phyloP scores from a whole-genome alignment of 2,113 vertebrate genomes.

The Empidonax alnorum region DNA sequence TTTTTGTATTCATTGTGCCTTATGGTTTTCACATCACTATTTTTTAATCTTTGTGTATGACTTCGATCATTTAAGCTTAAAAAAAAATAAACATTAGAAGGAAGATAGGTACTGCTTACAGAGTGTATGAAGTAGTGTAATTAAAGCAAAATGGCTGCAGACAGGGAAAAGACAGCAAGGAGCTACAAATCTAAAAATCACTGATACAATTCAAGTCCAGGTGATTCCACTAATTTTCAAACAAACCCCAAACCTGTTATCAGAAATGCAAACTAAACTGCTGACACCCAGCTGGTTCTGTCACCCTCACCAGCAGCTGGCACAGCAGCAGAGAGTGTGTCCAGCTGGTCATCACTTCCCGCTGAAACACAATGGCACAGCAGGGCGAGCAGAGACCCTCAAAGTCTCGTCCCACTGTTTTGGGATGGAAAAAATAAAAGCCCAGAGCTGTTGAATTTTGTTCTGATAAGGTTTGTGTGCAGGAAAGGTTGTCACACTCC shows the following conservation, averaged over 20 bases:
- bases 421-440: accelerated
- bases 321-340: background rate
- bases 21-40: background rate
- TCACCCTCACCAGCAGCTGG: accelerated
- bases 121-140: accelerated
- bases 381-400: background rate
- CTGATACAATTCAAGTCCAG: background rate
- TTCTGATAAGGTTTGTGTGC: accelerated
- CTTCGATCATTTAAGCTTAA: background rate
- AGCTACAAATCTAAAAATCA: background rate
- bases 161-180: background rate
- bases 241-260: background rate
- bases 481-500: background rate
- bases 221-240: background rate
- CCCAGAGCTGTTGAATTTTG: background rate
- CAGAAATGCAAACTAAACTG: background rate
- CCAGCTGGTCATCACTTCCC: accelerated
- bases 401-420: background rate
- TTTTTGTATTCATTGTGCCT: background rate
- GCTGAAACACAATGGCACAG: accelerated
- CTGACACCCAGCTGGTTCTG: background rate
- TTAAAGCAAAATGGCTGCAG: background rate
- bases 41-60: background rate
- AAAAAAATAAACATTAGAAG: background rate
- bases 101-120: background rate